Evolutionary conservation across 1,140 invertebrate genomes (phyloP), one percentile per base, ranked within the genome.

Genomic region (Rhynchophorus ferrugineus): DNA sequence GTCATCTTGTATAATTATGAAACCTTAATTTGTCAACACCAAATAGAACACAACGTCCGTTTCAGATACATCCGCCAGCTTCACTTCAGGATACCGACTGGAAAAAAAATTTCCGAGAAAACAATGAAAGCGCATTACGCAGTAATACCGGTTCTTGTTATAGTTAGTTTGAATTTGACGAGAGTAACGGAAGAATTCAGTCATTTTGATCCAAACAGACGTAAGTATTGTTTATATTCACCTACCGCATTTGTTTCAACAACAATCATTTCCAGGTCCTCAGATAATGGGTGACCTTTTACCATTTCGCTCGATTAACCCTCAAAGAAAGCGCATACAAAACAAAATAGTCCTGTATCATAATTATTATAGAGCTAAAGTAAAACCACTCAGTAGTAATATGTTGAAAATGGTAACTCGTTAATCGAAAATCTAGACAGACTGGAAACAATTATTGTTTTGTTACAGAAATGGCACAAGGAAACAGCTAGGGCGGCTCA

Each of bases 331-430:
- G 47, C 76, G 77, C 51, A 78, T 86, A 6, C 78, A 80, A 61
- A 73, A 76, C 58, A 85, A 85, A 71, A 85, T 89, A 49, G 80
- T 85, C 0, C 70, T 79, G 6, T 83, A 82, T 63, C 87, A 89
- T 69, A 89, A 90, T 67, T 84, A 80, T 61, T 88, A 88, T 66
- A 74, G 87, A 36, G 75, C 79, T 1, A 80, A 78, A 63, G 87
- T 90, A 13, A 70, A 77, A 44, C 87, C 87, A 0, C 70, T 76
- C 13, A 85, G 86, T 3, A 73, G 82, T n/a, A 85, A 90, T 68
- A 90, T 90, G 87, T 71, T 89, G 13, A 66, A 76, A 55, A 87
- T 90, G 87, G 86, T 90, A 71, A 71, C n/a, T n/a, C n/a, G 71
- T 60, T 36, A 37, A 13, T 17, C 46, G 33, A 3, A 11, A 3